Conservation (phyloP, 2,888 invertebrate species). For the Athalia rosae region DNA sequence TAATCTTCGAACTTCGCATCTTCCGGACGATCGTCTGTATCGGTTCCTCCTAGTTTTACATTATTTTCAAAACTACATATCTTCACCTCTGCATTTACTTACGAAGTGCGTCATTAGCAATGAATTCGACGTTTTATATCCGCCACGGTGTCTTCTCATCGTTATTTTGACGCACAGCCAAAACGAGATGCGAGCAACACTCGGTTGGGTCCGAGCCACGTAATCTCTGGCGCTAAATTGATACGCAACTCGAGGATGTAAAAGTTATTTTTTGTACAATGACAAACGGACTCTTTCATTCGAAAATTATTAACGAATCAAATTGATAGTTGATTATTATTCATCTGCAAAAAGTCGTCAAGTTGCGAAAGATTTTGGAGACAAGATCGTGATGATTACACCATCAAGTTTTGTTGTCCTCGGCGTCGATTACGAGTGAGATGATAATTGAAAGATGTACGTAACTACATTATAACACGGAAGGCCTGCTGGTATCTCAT, state of each 20-base stretch:
- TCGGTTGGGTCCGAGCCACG: constrained; percentile 19
- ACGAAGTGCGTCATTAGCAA: not conserved
- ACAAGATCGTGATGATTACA: not conserved
- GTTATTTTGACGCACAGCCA: not conserved
- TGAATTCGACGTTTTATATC: not conserved
- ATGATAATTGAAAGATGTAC: not conserved
- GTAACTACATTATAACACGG: not conserved
- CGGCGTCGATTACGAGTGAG: not conserved
- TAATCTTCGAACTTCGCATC: constrained; percentile 21
- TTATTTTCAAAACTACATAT: not conserved
- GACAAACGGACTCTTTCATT: not conserved
- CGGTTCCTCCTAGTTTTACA: constrained; percentile 1
- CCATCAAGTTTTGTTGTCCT: not conserved
- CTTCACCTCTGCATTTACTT: not conserved
- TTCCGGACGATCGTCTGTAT: constrained; percentile 9
- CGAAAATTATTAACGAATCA: not conserved
- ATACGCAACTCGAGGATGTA: constrained; percentile 3
- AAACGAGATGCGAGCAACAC: not conserved
- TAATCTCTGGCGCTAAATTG: constrained; percentile 2
- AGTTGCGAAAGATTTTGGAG: too few species aligned
- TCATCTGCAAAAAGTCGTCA: too few species aligned
- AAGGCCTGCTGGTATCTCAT: not conserved
- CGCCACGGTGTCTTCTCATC: not conserved
- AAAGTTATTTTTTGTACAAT: constrained; percentile 24
- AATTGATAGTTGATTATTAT: not conserved